Evolutionary conservation across 2,113 vertebrate species (phyloP), one percentile per base, ranked within the genome.

Genomic region (Neolamprologus sp.): DNA sequence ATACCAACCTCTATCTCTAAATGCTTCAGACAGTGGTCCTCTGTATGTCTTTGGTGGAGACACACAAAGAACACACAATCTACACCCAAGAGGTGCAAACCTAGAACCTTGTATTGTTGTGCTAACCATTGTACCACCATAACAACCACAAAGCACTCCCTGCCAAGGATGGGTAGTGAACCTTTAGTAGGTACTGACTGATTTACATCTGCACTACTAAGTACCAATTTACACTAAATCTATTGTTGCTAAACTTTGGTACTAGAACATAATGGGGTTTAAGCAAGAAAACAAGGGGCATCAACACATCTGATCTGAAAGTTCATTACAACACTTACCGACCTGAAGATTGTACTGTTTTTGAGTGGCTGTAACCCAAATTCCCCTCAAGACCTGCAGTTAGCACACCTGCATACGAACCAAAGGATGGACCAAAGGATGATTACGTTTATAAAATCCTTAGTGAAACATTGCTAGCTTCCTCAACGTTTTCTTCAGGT

Each of bases 181-280:
- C 33, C 0, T 65, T 65, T 21, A 37, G 10, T n/a, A 4, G 31
- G 60, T 65, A 35, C 33, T 12, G 31, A 65, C 17, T 35, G 33
- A 65, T 37, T 2, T 65, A 65, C 33, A n/a, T 65, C 10, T 7
- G 60, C 0, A 37, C 60, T 65, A 7, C 19, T 37, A n/a, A 65
- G 33, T 65, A 37, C 6, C 31, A n/a, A 37, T 21, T 65, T 37
- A 37, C 60, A 37, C 33, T 13, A 65, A 65, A 21, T 4, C 19
- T 13, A 37, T 21, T 37, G 19, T 37, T 65, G 60, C 0, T n/a
- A 13, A 37, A n/a, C 0, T 37, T 65, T 37, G 17, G 17, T 0
- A n/a, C 10, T 6, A 65, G 60, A 65, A n/a, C 60, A 37, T n/a
- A 65, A 7, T 13, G 19, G 33, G 33, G 10, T 65, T 65, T 37